These are phyloP conservation scores for Montipora cactus DNA, from an alignment of 64 coral and sea anemone species.

Conservation along the genomic window DNA sequence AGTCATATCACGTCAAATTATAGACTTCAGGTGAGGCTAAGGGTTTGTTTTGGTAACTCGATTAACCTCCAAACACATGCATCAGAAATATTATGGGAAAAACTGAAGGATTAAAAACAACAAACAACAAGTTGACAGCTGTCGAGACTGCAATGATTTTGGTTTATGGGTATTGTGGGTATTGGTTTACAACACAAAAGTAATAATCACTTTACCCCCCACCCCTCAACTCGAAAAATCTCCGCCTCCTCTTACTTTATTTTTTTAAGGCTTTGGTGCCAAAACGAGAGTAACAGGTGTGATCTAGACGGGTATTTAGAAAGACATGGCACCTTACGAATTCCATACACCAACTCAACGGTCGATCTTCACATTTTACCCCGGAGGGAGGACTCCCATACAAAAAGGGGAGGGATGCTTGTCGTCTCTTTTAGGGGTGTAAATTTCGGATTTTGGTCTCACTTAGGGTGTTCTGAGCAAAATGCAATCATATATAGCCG, in stretches of 20 bases:
- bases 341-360: background rate
- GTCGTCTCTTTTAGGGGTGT: no score
- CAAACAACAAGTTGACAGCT: background rate
- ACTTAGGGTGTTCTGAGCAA: no score
- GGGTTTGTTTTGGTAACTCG: background rate
- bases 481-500: no score
- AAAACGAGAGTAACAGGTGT: conserved; percentile 33
- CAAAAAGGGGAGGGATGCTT: no score
- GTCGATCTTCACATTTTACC: no score
- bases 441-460: no score
- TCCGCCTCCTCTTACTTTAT: background rate
- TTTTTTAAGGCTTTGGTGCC: background rate
- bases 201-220: background rate
- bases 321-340: background rate
- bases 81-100: conserved; percentile 29
- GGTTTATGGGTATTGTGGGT: no score
- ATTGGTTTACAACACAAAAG: background rate
- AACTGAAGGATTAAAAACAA: background rate
- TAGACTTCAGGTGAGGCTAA: conserved; percentile 13
- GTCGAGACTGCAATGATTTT: background rate
- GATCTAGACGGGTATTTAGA: background rate
- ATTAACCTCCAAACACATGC: background rate
- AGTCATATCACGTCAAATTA: conserved; percentile 38
- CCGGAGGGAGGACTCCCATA: no score
- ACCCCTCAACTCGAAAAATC: background rate